phyloP scores from a whole-genome alignment of 2,113 vertebrate species.

The Caretta caretta region DNA sequence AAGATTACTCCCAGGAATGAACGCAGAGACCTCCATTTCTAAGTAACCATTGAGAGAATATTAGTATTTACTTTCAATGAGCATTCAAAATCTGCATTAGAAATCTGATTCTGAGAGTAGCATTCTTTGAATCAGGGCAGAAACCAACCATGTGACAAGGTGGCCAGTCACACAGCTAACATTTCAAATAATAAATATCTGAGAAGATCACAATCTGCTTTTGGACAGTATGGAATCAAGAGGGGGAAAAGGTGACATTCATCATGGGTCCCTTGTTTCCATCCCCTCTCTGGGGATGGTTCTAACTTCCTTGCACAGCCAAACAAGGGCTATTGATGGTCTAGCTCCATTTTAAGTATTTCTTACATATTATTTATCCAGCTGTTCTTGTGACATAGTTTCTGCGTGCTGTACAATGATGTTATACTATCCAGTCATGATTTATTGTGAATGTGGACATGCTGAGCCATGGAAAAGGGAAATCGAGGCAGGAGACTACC shows the following conservation, averaged over 20 bases:
- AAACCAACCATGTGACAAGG: background rate
- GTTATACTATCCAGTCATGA: background rate
- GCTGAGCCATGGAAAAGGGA: background rate
- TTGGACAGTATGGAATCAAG: rapidly evolving
- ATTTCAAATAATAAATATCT: background rate
- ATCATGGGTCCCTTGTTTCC: background rate
- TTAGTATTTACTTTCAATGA: background rate
- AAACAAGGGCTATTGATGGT: background rate
- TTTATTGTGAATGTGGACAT: background rate
- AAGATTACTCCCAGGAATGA: background rate
- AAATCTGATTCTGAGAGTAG: too few species aligned
- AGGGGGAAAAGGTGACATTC: background rate
- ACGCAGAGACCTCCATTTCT: rapidly evolving
- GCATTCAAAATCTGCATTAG: too few species aligned
- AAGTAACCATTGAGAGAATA: background rate
- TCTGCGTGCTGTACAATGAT: background rate
- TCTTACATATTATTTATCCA: background rate
- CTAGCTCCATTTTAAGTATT: background rate
- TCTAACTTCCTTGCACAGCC: background rate
- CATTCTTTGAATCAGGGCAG: background rate
- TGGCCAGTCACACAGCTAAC: background rate
- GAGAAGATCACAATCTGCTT: background rate
- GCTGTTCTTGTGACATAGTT: background rate
- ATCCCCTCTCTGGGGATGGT: background rate
- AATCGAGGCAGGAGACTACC: too few species aligned